phyloP scores from a whole-genome alignment of 2,797 vertebrate species.

The Pteronotus mesoamericanus region DNA sequence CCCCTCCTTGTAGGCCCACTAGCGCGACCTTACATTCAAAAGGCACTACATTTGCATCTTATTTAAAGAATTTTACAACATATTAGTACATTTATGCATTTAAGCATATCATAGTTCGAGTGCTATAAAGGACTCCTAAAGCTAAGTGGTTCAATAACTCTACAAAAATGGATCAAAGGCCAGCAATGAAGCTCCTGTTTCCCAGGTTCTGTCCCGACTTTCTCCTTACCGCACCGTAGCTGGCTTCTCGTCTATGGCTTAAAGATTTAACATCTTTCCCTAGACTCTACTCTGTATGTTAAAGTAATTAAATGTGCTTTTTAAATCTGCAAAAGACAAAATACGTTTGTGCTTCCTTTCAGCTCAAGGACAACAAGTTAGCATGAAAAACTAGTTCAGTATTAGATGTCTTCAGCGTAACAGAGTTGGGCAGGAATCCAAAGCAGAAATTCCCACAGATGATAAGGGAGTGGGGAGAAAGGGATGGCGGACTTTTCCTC shows the following conservation, averaged over 20 bases:
- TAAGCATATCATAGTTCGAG: neutral
- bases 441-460: neutral
- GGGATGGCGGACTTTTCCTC: neutral
- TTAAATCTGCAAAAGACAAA: constrained; percentile 14
- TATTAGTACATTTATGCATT: neutral
- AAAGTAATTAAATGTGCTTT: constrained; percentile 3
- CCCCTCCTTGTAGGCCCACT: too few species aligned
- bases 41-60: neutral
- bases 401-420: neutral
- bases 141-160: neutral
- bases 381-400: neutral
- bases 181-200: neutral
- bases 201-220: neutral
- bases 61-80: neutral
- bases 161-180: constrained; percentile 16
- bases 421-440: neutral
- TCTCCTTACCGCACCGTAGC: neutral
- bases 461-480: neutral
- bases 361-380: neutral
- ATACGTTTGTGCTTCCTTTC: neutral
- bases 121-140: neutral
- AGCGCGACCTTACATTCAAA: neutral
- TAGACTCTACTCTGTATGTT: neutral
- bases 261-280: constrained; percentile 20
- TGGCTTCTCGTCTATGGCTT: neutral